These are phyloP conservation scores for Hydropsyche tenuis DNA, from an alignment of 1,140 invertebrate genomes.

Conservation along the genomic window DNA sequence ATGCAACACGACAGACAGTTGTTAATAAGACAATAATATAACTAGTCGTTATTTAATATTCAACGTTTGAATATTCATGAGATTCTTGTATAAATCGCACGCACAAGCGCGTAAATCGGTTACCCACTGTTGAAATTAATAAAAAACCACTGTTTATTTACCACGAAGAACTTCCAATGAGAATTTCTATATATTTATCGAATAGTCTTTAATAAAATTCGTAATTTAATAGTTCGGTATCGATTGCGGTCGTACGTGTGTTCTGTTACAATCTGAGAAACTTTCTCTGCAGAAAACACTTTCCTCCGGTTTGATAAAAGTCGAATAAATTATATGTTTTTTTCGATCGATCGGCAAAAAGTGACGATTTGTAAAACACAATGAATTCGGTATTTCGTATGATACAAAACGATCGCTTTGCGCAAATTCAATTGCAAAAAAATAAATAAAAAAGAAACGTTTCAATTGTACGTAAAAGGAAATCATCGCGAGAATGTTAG, in stretches of 20 bases:
- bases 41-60: conserved; percentile 15
- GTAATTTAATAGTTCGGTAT: conserved; percentile 1
- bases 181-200: too few species aligned
- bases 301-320: conserved; percentile 2
- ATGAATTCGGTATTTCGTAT: conserved; percentile 10
- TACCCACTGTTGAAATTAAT: background rate
- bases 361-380: background rate
- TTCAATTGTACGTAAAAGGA: too few species aligned
- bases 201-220: background rate
- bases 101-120: conserved; percentile 17
- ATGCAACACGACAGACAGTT: background rate
- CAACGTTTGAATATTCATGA: conserved; percentile 6
- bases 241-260: conserved; percentile 10
- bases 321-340: conserved; percentile 14
- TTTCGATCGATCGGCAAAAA: background rate
- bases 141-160: background rate
- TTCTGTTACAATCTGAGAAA: background rate
- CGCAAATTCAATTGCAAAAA: too few species aligned
- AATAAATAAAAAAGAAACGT: too few species aligned
- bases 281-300: conserved; percentile 20
- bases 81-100: background rate
- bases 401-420: background rate
- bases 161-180: too few species aligned
- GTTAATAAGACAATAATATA: conserved; percentile 16
- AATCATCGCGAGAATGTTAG: too few species aligned